A percentile compares a stretch with the other conserved stretches of the same genome.
Conservation (phyloP, 35 echinoderm and acorn worm species). For the Apostichopus japonicus region DNA sequence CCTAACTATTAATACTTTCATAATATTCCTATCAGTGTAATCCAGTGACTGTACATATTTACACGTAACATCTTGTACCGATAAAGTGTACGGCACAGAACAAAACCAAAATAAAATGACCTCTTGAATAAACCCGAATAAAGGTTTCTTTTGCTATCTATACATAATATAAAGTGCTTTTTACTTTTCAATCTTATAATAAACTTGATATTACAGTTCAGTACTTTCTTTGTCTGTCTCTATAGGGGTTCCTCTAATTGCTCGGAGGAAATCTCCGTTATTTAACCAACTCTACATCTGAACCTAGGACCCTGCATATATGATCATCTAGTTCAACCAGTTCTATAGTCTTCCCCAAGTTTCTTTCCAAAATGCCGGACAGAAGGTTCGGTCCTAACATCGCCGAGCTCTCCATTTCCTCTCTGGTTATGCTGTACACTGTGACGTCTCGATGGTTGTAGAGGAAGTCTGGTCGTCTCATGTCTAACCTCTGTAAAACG, state of each 20-base stretch:
- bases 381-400: neutral
- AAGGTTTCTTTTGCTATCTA: no score
- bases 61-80: no score
- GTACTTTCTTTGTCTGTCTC: slow-evolving; percentile 17
- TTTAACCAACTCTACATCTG: slow-evolving; percentile 34
- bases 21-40: no score
- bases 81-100: no score
- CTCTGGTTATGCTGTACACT: neutral
- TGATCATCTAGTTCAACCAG: slow-evolving; percentile 55
- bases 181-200: neutral
- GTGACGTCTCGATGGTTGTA: slow-evolving; percentile 36
- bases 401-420: slow-evolving; percentile 2
- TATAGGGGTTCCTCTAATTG: neutral
- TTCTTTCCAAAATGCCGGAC: neutral
- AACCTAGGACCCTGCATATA: slow-evolving; percentile 43
- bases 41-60: no score
- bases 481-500: slow-evolving; percentile 51
- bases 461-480: slow-evolving; percentile 57
- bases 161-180: slow-evolving; percentile 2
- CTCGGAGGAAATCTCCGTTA: slow-evolving; percentile 7
- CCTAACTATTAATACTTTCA: no score
- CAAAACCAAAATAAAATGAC: no score
- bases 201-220: neutral
- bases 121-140: no score
- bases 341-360: slow-evolving; percentile 18